phyloP scores from a whole-genome alignment of 2,113 vertebrate genomes.

The Kryptolebias marmoratus region DNA sequence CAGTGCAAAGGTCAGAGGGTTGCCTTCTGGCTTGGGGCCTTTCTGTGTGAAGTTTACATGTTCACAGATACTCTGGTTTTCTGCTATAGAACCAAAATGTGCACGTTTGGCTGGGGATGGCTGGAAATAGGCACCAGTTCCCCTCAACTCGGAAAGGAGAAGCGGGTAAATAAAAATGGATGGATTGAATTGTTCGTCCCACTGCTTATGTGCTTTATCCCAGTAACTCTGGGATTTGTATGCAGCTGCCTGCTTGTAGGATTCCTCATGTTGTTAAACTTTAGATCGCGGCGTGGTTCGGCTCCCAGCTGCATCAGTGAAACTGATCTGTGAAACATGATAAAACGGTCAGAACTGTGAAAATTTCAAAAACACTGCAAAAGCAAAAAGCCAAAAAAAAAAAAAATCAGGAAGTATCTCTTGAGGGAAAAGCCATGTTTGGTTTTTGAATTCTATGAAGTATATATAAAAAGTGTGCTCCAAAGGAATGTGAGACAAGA shows the following conservation, averaged over 20 bases:
- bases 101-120: too few relatives aligned
- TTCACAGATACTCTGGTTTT: too few relatives aligned
- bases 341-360: neutral
- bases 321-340: neutral
- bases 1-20: too few relatives aligned
- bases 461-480: neutral
- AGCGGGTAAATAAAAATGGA: too few relatives aligned
- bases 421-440: neutral
- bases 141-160: too few relatives aligned
- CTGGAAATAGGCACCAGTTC: too few relatives aligned
- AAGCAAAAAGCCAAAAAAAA: neutral
- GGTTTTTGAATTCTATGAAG: neutral
- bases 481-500: conserved; percentile 3
- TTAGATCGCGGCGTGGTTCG: neutral
- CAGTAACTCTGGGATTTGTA: conserved; percentile 17
- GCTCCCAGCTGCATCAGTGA: neutral
- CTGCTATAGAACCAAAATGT: too few relatives aligned
- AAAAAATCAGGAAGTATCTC: too few relatives aligned
- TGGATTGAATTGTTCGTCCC: too few relatives aligned
- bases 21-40: too few relatives aligned
- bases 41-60: too few relatives aligned
- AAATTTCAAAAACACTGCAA: neutral
- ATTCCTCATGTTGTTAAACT: conserved; percentile 10
- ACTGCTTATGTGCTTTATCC: neutral
- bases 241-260: conserved; percentile 10